Conservation (phyloP, 2,113 vertebrate species). For the Antechinus stuartii region DNA sequence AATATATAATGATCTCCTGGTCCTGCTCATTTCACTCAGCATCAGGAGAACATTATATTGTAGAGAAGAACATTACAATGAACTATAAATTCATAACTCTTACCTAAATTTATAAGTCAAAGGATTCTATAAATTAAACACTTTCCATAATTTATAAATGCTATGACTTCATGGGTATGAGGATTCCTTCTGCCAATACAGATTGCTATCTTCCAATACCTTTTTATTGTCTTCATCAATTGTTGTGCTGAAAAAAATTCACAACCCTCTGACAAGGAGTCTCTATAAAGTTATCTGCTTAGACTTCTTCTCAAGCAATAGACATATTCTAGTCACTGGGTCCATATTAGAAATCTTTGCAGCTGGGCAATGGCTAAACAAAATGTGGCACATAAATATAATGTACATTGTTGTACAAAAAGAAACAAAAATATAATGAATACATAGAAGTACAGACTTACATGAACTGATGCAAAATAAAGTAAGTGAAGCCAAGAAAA, state of each 20-base stretch:
- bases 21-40: no score
- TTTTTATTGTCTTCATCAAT: background rate
- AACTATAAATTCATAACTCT: slow-evolving; percentile 6
- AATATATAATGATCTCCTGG: no score
- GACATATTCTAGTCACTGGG: background rate
- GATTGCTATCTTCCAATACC: no score
- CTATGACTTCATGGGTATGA: background rate
- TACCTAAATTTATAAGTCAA: background rate
- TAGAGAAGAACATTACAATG: background rate
- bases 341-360: background rate
- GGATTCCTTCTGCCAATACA: background rate
- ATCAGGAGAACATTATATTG: no score
- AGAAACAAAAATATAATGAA: background rate
- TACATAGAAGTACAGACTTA: background rate
- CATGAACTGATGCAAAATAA: background rate
- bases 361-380: background rate
- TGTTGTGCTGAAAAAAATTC: background rate
- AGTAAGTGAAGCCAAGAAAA: background rate
- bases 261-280: background rate
- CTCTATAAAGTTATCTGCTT: background rate
- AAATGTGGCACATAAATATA: background rate
- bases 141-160: slow-evolving; percentile 32
- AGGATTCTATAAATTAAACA: slow-evolving; percentile 33
- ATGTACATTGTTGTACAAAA: background rate
- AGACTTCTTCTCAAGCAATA: background rate